Evolutionary conservation across 1,140 invertebrate species (phyloP).

Genomic region (Pseudomyrmex gracilis): DNA sequence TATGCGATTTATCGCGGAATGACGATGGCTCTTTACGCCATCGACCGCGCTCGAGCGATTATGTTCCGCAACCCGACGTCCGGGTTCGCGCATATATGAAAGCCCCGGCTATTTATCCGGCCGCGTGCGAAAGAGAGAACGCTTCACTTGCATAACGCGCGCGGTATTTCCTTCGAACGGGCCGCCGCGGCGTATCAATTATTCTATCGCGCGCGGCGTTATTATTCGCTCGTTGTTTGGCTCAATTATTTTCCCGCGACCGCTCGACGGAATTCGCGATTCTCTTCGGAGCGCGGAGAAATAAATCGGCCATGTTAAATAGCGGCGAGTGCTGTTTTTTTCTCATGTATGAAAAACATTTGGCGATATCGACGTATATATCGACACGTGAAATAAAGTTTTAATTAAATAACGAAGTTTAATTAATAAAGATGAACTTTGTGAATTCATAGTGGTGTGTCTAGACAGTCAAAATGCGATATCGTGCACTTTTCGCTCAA

Average conservation of each 20-base stretch:
- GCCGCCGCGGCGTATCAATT: conserved; percentile 20
- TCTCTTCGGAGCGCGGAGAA: conserved; percentile 14
- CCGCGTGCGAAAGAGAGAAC: background rate
- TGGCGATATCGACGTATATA: background rate
- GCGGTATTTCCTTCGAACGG: conserved; percentile 42
- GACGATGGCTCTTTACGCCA: conserved; percentile 12
- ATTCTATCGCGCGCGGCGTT: conserved; percentile 20
- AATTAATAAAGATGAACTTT: background rate
- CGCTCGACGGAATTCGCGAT: conserved; percentile 30
- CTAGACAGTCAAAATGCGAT: no score
- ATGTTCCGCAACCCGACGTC: conserved; percentile 22
- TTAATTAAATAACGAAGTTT: no score
- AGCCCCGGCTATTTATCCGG: conserved; percentile 45
- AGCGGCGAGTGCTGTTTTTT: background rate
- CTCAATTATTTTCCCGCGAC: conserved; percentile 36
- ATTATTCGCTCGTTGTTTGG: conserved; percentile 38
- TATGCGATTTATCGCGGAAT: background rate
- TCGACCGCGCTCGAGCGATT: conserved; percentile 14
- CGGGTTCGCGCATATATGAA: conserved; percentile 26
- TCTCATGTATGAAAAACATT: conserved; percentile 17
- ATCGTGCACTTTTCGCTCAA: no score
- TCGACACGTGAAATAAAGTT: background rate
- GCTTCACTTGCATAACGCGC: conserved; percentile 51
- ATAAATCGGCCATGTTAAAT: conserved; percentile 8
- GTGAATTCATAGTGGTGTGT: no score